Percentiles rank a stretch among this genome's conserved stretches.
phyloP scores from a whole-genome alignment of 1,140 invertebrate species.

The Drosophila sechellia region DNA sequence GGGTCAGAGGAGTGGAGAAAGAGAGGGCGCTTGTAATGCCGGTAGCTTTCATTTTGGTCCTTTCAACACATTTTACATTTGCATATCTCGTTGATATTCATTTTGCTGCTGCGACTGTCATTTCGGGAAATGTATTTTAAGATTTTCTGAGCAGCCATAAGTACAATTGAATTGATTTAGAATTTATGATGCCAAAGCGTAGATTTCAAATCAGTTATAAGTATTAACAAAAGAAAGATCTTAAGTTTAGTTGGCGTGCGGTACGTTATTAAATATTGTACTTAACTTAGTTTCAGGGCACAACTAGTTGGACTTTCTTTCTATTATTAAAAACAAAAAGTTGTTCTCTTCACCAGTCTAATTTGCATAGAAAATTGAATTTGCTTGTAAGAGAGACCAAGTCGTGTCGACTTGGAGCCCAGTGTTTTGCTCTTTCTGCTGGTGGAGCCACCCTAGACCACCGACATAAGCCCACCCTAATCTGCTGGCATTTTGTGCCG shows the following conservation, averaged over 20 bases:
- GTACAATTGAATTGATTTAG: neutral
- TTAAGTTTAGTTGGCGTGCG: too few species aligned
- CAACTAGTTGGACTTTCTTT: too few species aligned
- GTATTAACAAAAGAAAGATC: too few species aligned
- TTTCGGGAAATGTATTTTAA: slow-evolving; percentile 7
- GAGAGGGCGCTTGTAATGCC: neutral
- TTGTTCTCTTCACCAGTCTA: neutral
- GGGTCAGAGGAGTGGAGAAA: neutral
- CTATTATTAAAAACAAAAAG: too few species aligned
- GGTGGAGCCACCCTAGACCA: neutral
- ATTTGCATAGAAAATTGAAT: slow-evolving; percentile 74
- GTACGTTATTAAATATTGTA: too few species aligned
- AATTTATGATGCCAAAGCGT: neutral
- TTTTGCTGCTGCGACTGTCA: slow-evolving; percentile 18
- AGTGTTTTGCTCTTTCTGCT: neutral
- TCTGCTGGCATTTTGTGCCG: slow-evolving; percentile 31
- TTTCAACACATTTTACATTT: slow-evolving; percentile 29
- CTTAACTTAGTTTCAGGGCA: too few species aligned
- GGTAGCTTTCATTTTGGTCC: neutral
- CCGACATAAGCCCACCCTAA: neutral
- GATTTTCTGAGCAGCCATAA: neutral
- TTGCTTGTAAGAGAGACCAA: slow-evolving; percentile 34
- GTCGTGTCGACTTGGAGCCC: slow-evolving; percentile 14
- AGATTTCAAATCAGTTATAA: too few species aligned
- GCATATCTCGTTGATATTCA: slow-evolving; percentile 70